A percentile compares a stretch with the other conserved stretches of the same genome.
phyloP scores from a whole-genome alignment of 2,888 invertebrate genomes.

The Tinea pellionella region DNA sequence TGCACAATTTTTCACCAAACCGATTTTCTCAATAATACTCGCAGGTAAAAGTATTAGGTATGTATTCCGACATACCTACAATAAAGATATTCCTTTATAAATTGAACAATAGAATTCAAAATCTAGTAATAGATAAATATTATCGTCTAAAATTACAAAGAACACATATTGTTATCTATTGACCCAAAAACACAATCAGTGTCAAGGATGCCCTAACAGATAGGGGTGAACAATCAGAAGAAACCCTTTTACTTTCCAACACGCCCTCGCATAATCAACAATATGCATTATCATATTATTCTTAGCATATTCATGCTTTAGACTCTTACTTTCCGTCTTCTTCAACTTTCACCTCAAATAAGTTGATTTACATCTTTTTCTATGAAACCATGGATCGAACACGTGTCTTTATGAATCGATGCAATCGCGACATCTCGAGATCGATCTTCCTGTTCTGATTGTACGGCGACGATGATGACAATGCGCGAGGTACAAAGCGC shows the following conservation, averaged over 20 bases:
- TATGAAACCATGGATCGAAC: conserved; percentile 23
- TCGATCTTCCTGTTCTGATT: conserved; percentile 45
- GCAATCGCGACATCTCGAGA: conserved; percentile 32
- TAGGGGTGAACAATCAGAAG: conserved; percentile 33
- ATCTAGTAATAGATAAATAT: neutral
- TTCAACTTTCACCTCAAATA: conserved; percentile 65
- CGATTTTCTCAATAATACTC: neutral
- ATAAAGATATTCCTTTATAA: neutral
- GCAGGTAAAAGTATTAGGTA: too few relatives aligned
- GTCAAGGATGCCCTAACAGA: conserved; percentile 29
- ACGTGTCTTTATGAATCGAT: conserved; percentile 29
- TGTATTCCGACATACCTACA: neutral
- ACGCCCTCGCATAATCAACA: conserved; percentile 26
- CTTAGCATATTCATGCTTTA: conserved; percentile 37
- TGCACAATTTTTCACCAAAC: neutral
- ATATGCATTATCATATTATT: conserved; percentile 45
- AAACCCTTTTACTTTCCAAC: conserved; percentile 20
- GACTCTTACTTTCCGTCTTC: conserved; percentile 62
- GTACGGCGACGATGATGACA: conserved; percentile 29
- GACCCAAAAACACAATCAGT: conserved; percentile 41
- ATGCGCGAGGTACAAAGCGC: conserved; percentile 26
- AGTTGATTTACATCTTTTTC: conserved; percentile 52
- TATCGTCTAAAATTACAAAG: conserved; percentile 2
- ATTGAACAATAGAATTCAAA: neutral
- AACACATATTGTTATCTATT: conserved; percentile 28